phyloP scores from a whole-genome alignment of 1,140 invertebrate species.

The Leptestheria dahalacensis region DNA sequence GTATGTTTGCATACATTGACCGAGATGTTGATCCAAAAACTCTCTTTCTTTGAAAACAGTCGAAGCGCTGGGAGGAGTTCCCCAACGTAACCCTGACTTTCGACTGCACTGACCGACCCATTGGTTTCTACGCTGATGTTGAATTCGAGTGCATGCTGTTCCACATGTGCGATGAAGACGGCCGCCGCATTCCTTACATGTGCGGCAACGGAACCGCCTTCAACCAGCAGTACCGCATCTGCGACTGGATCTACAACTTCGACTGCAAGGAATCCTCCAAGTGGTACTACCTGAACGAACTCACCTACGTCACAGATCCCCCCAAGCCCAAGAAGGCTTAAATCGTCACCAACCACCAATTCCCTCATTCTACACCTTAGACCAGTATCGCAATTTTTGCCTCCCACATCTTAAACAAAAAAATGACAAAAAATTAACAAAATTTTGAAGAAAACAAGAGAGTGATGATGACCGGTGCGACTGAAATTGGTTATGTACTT shows the following conservation, averaged over 20 bases:
- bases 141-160: slow-evolving; percentile 47
- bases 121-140: slow-evolving; percentile 44
- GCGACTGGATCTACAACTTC: slow-evolving; percentile 44
- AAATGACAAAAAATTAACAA: too few species aligned
- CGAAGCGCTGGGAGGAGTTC: slow-evolving; percentile 42
- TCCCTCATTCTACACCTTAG: not conserved
- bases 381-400: not conserved
- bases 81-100: slow-evolving; percentile 44
- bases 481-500: not conserved
- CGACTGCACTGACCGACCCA: slow-evolving; percentile 36
- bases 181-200: slow-evolving; percentile 40
- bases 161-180: slow-evolving; percentile 46
- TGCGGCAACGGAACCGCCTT: slow-evolving; percentile 43
- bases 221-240: slow-evolving; percentile 43
- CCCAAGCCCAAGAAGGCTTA: slow-evolving; percentile 24
- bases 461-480: too few species aligned
- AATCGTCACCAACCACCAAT: not conserved
- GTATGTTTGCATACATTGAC: not conserved
- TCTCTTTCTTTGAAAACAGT: not conserved
- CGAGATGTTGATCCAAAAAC: too few species aligned
- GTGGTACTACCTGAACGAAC: slow-evolving; percentile 39
- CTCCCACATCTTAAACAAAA: too few species aligned
- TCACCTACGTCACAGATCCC: slow-evolving; percentile 42
- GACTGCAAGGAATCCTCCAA: slow-evolving; percentile 37
- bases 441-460: too few species aligned